phyloP scores from a whole-genome alignment of 1,140 invertebrate genomes.

The Heterodera schachtii region DNA sequence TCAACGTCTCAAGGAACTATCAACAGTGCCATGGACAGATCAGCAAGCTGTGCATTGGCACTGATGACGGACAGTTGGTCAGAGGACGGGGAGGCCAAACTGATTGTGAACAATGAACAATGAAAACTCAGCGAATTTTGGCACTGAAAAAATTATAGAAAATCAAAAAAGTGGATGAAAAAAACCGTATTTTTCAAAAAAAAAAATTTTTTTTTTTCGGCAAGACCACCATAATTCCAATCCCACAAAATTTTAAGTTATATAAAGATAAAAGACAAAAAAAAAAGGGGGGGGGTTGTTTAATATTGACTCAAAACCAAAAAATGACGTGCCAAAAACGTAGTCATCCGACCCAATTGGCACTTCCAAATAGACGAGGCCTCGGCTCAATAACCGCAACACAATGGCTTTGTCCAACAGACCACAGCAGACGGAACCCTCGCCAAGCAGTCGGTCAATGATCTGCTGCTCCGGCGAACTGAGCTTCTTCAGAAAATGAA shows the following conservation, averaged over 20 bases:
- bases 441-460: slow-evolving; percentile 84
- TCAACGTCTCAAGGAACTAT: slow-evolving; percentile 91
- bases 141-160: slow-evolving; percentile 71
- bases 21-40: slow-evolving; percentile 29
- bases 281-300: too few relatives aligned
- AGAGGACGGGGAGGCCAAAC: background rate
- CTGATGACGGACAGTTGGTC: slow-evolving; percentile 6
- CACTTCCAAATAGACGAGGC: slow-evolving; percentile 84
- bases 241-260: too few relatives aligned
- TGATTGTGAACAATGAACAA: slow-evolving; percentile 85
- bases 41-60: slow-evolving; percentile 26
- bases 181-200: too few relatives aligned
- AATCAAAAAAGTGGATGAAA: background rate
- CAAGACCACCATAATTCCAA: too few relatives aligned
- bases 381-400: slow-evolving; percentile 74
- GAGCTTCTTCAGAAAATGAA: slow-evolving; percentile 66
- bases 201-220: too few relatives aligned
- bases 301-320: background rate
- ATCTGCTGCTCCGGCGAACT: slow-evolving; percentile 74
- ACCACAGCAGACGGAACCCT: slow-evolving; percentile 77
- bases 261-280: slow-evolving; percentile 7
- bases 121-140: too few relatives aligned
- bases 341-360: slow-evolving; percentile 81
- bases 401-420: slow-evolving; percentile 74
- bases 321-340: slow-evolving; percentile 75